phyloP scores from a whole-genome alignment of 2,113 vertebrate species.

The Takifugu flavidus region DNA sequence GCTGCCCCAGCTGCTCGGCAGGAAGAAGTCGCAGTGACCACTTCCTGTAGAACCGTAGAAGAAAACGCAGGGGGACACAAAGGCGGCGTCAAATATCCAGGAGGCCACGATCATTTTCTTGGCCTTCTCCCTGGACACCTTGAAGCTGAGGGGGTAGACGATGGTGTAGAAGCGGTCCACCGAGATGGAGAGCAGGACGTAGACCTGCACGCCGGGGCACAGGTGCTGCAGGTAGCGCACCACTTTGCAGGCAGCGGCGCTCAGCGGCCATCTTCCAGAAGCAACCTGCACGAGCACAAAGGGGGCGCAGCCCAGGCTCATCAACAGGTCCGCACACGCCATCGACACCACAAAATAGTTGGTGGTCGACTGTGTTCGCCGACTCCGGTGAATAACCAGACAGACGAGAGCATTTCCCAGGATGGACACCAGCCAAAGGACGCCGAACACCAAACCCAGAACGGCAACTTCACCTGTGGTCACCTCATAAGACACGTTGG shows the following conservation, averaged over 20 bases:
- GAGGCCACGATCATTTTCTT: conserved; percentile 91
- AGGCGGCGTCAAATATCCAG: conserved; percentile 79
- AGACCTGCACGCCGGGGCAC: conserved; percentile 84
- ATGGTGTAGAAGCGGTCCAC: conserved; percentile 92
- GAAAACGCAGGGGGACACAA: conserved; percentile 81
- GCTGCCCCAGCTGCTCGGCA: conserved; percentile 79
- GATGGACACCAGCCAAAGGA: conserved; percentile 84
- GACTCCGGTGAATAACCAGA: conserved; percentile 89
- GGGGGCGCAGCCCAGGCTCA: conserved; percentile 78
- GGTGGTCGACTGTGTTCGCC: conserved; percentile 89
- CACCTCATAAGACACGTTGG: conserved; percentile 52
- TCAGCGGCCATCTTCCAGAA: conserved; percentile 78
- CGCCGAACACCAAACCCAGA: conserved; percentile 75
- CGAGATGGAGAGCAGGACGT: conserved; percentile 87
- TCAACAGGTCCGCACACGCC: conserved; percentile 87
- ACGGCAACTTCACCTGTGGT: conserved; percentile 72
- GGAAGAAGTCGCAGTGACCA: conserved; percentile 84
- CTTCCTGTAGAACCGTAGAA: conserved; percentile 73
- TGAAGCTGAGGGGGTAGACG: conserved; percentile 91
- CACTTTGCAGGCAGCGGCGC: conserved; percentile 74
- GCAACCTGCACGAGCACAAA: conserved; percentile 83
- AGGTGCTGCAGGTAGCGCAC: conserved; percentile 86
- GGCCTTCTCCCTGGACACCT: conserved; percentile 90
- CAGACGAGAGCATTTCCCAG: conserved; percentile 88
- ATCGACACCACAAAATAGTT: conserved; percentile 94